Percentiles rank a stretch among this genome's conserved stretches.
Evolutionary conservation across 1,140 invertebrate species (phyloP).

Genomic region (Phenacoccus solenopsis): DNA sequence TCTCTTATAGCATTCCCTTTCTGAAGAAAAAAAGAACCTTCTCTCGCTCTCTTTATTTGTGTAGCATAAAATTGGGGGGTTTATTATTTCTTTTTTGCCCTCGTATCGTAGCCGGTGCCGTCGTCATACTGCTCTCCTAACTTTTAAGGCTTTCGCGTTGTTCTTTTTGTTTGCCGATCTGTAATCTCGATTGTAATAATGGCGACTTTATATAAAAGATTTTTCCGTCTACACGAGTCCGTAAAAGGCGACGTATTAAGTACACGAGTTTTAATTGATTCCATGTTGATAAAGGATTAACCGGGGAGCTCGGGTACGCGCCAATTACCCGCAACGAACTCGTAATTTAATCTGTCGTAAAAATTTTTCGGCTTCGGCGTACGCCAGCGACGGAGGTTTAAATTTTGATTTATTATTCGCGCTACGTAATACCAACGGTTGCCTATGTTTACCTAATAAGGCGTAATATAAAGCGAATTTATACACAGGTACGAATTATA

Average conservation of each 20-base stretch:
- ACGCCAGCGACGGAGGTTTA: not conserved
- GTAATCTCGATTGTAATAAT: not conserved
- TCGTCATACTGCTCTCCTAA: not conserved
- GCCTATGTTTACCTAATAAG: not conserved
- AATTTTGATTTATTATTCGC: not conserved
- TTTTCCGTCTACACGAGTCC: too few species aligned
- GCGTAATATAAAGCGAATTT: not conserved
- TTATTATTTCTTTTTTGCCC: not conserved
- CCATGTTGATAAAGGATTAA: too few species aligned
- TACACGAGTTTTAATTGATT: not conserved
- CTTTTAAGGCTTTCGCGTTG: not conserved
- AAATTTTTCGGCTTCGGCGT: not conserved
- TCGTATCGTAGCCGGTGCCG: not conserved
- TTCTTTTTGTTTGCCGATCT: not conserved
- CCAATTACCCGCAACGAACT: not conserved
- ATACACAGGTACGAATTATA: not conserved
- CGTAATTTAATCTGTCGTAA: not conserved
- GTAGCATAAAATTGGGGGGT: not conserved
- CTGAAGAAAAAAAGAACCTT: too few species aligned
- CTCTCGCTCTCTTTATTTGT: not conserved
- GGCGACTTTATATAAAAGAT: not conserved
- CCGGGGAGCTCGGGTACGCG: too few species aligned
- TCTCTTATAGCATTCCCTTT: too few species aligned
- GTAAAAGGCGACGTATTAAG: not conserved
- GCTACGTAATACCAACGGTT: not conserved